These are phyloP conservation scores for Mola mola DNA, from an alignment of 2,113 vertebrate species.

Conservation along the genomic window DNA sequence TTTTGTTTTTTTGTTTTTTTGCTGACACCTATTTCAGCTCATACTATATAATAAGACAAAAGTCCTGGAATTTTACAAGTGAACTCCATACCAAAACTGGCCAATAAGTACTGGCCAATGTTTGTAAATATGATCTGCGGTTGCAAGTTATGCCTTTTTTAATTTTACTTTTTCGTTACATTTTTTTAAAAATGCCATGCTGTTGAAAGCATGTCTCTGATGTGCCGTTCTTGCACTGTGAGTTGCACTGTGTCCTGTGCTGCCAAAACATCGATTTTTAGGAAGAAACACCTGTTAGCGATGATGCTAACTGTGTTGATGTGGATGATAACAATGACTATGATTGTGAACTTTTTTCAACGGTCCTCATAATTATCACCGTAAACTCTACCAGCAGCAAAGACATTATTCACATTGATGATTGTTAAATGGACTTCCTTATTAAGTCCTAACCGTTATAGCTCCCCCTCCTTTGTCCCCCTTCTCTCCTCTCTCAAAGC, in stretches of 20 bases:
- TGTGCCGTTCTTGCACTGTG: constrained; percentile 63
- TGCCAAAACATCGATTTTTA: constrained; percentile 48
- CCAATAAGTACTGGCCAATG: constrained; percentile 52
- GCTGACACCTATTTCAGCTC: constrained; percentile 31
- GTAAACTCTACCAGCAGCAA: constrained; percentile 23
- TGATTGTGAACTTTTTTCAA: constrained; percentile 41
- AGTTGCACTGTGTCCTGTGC: constrained; percentile 62
- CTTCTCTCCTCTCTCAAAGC: constrained; percentile 55
- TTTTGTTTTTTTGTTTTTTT: constrained; percentile 16
- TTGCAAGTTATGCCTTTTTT: constrained; percentile 47
- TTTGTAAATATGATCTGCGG: constrained; percentile 63
- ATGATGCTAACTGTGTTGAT: constrained; percentile 26
- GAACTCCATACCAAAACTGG: constrained; percentile 76
- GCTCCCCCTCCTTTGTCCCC: neutral
- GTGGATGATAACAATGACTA: constrained; percentile 22
- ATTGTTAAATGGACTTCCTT: constrained; percentile 43
- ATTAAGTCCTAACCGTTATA: constrained; percentile 35
- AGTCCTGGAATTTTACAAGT: constrained; percentile 38
- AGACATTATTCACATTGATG: constrained; percentile 32
- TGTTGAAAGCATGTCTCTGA: constrained; percentile 68
- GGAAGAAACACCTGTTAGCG: constrained; percentile 34
- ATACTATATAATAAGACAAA: constrained; percentile 28
- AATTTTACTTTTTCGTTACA: constrained; percentile 28
- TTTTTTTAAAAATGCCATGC: constrained; percentile 61
- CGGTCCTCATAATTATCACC: constrained; percentile 27